Evolutionary conservation across 2,797 vertebrate species (phyloP).

Genomic region (Anolis apletophallus): DNA sequence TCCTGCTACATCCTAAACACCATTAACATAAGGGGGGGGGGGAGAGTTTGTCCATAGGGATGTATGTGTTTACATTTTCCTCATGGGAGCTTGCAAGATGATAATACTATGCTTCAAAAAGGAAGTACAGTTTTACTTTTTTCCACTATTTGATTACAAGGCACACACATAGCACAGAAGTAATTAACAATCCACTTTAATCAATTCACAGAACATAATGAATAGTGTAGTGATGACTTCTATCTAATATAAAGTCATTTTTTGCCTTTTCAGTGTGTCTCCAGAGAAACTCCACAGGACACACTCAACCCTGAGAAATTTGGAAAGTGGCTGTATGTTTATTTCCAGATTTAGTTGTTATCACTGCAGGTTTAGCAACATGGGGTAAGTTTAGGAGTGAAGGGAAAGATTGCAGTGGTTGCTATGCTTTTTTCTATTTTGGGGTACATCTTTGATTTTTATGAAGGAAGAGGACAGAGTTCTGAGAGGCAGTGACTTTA

Average conservation of each 20-base stretch:
- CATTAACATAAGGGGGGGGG: background rate
- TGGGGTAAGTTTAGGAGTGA: constrained; percentile 26
- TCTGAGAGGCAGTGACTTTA: too few relatives aligned
- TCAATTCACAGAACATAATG: constrained; percentile 3
- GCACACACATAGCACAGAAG: constrained; percentile 24
- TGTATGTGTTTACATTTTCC: background rate
- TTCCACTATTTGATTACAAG: background rate
- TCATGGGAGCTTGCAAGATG: background rate
- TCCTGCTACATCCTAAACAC: too few relatives aligned
- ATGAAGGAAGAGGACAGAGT: too few relatives aligned
- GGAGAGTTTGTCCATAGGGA: background rate
- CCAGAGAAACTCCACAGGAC: background rate
- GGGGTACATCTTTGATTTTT: too few relatives aligned
- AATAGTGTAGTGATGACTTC: constrained; percentile 23
- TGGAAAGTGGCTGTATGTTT: constrained; percentile 18
- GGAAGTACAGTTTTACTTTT: background rate
- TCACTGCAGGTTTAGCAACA: constrained; percentile 3
- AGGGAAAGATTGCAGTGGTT: too few relatives aligned
- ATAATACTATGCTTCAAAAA: background rate
- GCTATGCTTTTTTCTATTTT: too few relatives aligned
- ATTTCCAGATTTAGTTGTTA: constrained; percentile 33
- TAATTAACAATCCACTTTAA: background rate
- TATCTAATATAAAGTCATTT: constrained; percentile 8
- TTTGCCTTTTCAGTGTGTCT: constrained; percentile 52
- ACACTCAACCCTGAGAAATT: constrained; percentile 7